phyloP scores from a whole-genome alignment of 2,797 vertebrate species.

The Ataeniobius toweri region DNA sequence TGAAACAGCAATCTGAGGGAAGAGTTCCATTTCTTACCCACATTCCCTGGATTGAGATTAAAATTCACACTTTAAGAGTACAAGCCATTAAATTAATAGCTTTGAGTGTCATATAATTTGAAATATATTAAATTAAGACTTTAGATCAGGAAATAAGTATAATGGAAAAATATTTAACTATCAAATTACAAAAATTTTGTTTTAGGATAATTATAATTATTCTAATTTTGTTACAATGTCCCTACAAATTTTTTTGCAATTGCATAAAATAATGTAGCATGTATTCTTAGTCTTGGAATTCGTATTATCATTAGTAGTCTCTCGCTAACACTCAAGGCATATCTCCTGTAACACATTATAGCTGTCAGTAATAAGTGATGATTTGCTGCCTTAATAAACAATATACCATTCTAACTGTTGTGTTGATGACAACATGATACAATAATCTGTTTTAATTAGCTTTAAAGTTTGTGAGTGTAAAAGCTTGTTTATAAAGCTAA shows the following conservation, averaged over 20 bases:
- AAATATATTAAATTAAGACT: not conserved
- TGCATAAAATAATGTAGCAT: not conserved
- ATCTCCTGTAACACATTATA: too few relatives aligned
- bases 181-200: not conserved
- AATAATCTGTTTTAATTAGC: not conserved
- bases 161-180: not conserved
- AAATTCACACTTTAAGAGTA: not conserved
- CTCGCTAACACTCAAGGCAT: too few relatives aligned
- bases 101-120: not conserved
- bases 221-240: not conserved
- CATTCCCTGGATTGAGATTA: too few relatives aligned
- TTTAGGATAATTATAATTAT: not conserved
- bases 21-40: not conserved
- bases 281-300: not conserved
- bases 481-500: too few relatives aligned
- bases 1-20: not conserved
- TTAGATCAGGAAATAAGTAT: not conserved
- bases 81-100: not conserved
- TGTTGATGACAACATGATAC: not conserved
- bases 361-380: too few relatives aligned
- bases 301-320: too few relatives aligned
- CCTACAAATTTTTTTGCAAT: too few relatives aligned
- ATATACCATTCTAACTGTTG: too few relatives aligned
- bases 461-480: too few relatives aligned
- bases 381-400: too few relatives aligned